Evolutionary conservation across 1,140 invertebrate genomes (phyloP).

Genomic region (Tetramorium alpestre): DNA sequence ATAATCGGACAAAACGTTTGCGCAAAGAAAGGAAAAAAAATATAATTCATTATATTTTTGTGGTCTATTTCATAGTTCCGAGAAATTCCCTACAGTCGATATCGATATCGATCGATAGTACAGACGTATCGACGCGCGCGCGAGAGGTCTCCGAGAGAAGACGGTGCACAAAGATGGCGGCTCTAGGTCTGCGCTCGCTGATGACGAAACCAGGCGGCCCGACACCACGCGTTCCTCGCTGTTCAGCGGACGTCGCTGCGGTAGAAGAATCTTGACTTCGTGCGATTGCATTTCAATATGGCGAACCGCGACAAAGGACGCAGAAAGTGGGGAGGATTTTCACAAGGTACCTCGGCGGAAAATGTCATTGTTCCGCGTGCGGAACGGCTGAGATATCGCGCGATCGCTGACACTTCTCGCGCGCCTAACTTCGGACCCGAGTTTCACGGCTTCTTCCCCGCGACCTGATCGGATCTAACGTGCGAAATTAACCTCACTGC

Average conservation of each 20-base stretch:
- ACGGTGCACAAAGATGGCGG: too few species aligned
- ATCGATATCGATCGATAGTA: too few species aligned
- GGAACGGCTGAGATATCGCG: background rate
- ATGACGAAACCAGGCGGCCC: background rate
- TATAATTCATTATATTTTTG: too few species aligned
- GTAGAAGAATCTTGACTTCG: constrained; percentile 77
- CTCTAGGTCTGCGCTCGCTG: too few species aligned
- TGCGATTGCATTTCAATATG: constrained; percentile 83
- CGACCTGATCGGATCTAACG: background rate
- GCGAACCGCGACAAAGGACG: constrained; percentile 86
- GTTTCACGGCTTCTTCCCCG: constrained; percentile 17
- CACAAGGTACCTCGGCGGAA: constrained; percentile 82
- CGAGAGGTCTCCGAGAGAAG: too few species aligned
- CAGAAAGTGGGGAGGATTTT: constrained; percentile 85
- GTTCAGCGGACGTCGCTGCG: constrained; percentile 16
- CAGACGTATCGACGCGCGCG: too few species aligned
- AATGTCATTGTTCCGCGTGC: constrained; percentile 15
- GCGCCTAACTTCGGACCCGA: background rate
- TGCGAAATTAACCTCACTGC: constrained; percentile 78
- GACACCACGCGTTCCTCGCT: background rate
- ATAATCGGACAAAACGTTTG: too few species aligned
- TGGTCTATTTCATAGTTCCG: too few species aligned
- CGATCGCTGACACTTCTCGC: background rate
- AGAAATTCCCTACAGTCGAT: too few species aligned
- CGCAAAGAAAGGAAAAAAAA: too few species aligned